Evolutionary conservation across 2,113 vertebrate genomes (phyloP), one percentile per base, ranked within the genome.

Genomic region (Morone chrysops): DNA sequence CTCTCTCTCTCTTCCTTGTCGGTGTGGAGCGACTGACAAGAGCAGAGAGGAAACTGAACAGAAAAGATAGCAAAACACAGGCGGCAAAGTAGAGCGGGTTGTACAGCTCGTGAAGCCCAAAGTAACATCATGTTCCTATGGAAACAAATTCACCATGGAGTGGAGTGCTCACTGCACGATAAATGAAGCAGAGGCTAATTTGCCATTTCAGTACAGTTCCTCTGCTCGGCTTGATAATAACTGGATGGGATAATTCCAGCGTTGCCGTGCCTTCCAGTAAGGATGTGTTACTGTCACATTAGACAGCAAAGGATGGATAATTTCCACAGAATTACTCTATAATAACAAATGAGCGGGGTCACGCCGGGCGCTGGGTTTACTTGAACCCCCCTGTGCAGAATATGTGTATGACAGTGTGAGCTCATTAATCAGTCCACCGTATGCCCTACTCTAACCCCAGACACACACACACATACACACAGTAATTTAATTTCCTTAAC

Each of bases 51-150:
- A 82, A 82, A 79, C 76, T 40, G 62, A 88, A 53, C 22, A 87
- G 72, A 85, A 86, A 77, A 85, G 78, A 88, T 78, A 70, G 84
- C 59, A 68, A 81, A 60, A 86, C 59, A 84, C 71, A 74, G 76
- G 72, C 73, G 43, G 83, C 50, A 69, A 60, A 18, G 40, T 78
- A 4, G 63, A 57, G 85, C 65, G 77, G 13, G 57, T 73, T 63
- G 81, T 73, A 77, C 74, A 85, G 89, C 79, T 71, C 53, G 54
- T 48, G 70, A 68, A 76, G 71, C 83, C 85, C 83, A 79, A 70
- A 80, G 91, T 83, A 90, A 91, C 89, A 88, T 81, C 92, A 86
- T 81, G 93, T 94, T 94, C 80, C 93, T 87, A 94, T 93, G 93
- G 93, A 91, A 93, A 94, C 92, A 66, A 87, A 84, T 88, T 86